Base-by-base conservation (phyloP, 2,797 vertebrate genomes). In the Lagodon rhomboides region DNA sequence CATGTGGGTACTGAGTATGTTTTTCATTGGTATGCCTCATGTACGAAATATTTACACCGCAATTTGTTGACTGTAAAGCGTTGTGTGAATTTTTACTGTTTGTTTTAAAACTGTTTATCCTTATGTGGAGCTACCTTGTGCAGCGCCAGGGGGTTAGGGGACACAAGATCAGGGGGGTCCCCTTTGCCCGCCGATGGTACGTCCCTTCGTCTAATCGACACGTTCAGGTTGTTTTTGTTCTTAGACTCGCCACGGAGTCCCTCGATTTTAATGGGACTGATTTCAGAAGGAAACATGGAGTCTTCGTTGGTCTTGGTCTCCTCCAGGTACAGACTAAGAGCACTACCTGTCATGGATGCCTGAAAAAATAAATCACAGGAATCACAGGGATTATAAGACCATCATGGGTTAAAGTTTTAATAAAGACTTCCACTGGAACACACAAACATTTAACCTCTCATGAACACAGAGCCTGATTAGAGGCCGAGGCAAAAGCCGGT, bases 341-440 rank as follows among this genome's bases (percentile, higher is more conserved):
- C 94, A 0, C 96, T 96, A 74, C 97, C 96, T 2, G 96, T 97
- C 94, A 99, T 98, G 83, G 98, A 98, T 0, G 97, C 97, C 98
- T 99, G 93, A 0, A 77, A 88, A 55, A 89, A 0, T 75, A 88
- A 56, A 90, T 27, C 18, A 78, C 53, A 77, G 64, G 11, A 73
- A 75, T n/a, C 1, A 60, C 60, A 49, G 18, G 9, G 34, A 53
- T 69, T 70, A 53, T 62, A 61, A 49, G 3, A 61, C 4, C 8
- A 47, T 20, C 6, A 9, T 44, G 16, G 20, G 27, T 61, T 17
- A 8, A 58, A 66, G n/a, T 5, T 3, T 11, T n/a, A 25, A 58
- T 59, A 34, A 38, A 20, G 0, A 41, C 22, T 15, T 69, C 5
- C 10, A 46, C 65, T 25, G 58, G 22, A 5, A 51, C 18, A 71